Base-by-base conservation (phyloP, 2,113 vertebrate species). In the Eidolon helvum region DNA sequence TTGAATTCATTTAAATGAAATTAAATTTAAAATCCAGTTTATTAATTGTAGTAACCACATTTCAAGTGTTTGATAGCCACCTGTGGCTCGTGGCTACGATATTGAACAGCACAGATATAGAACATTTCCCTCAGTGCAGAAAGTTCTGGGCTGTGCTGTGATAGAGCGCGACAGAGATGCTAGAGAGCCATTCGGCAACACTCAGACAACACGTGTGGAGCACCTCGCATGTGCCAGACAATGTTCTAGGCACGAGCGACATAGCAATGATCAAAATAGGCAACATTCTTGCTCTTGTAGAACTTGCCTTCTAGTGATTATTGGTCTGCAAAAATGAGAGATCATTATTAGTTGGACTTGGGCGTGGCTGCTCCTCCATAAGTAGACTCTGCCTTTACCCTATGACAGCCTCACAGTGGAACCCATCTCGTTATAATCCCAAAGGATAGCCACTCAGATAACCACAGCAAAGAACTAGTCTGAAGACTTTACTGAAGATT, bases 251-350 rank as follows among this genome's bases (percentile, higher is more conserved):
- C 30, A 48, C 35, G 55, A n/a, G 26, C 66, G 78, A n/a, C 5
- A 43, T 1, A 85, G 71, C 53, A 40, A 63, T 33, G 63, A 83
- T 12, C 69, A 87, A 77, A 93, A 77, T 0, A 55, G 59, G 57
- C 33, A 43, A 71, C 28, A 43, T 48, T 16, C 33, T 38, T 43
- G n/a, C 45, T 79, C 40, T 45, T 4, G 0, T 6, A 28, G n/a
- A 59, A 8, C 5, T 91, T 84, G 65, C 10, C 12, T 10, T 83
- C 45, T 45, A 43, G 33, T 22, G 38, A 80, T 50, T 30, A 59
- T 16, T 33, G 26, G 77, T 63, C 50, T 66, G n/a, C 84, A 33
- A 72, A 63, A 65, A 59, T 57, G 78, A 85, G 84, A 85, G 89
- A 26, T 65, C 57, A 3, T 48, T 33, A 40, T 72, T 26, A 24